Evolutionary conservation across 2,888 invertebrate genomes (phyloP), one percentile per base, ranked within the genome.

Genomic region (Acanthopleura granulata): DNA sequence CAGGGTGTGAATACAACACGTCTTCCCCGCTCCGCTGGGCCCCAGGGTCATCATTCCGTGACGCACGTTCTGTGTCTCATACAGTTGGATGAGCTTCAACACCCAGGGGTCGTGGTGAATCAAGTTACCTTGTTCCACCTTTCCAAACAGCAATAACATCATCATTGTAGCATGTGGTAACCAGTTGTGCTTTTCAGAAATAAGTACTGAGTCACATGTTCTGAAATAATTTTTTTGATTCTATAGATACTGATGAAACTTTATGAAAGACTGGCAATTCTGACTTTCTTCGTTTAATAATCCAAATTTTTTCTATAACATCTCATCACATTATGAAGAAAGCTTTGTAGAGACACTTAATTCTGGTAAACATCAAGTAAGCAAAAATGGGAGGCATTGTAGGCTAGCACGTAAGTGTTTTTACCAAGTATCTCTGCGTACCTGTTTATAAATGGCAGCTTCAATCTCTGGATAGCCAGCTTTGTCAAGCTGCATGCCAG

Each of bases 81-180:
- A 91, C 86, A 95, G 94, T 93, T 96, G 98, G 88, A 98, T 96
- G 74, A 98, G 93, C 91, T 98, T 98, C 71, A 98, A 92, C 49
- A 95, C 93, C 98, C 98, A 98, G 0, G 97, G 95, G n/a, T 96
- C 95, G 92, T 98, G 98, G 89, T 94, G 95, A 76, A 98, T 93
- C 72, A 98, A 91, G 30, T 95, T 95, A 61, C 82, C 83, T 61
- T 89, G 88, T n/a, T 77, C 74, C 12, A 90, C 88, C 89, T 90
- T 40, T n/a, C n/a, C n/a, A n/a, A n/a, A n/a, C 3, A 40, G 40
- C 9, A 40, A 40, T 9, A 40, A 40, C 40, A 40, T 6, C 40
- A 40, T 40, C 40, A 40, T 40, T 40, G 40, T 40, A 40, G 3
- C 9, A 9, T 40, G 40, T 6, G 3, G 40, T 40, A 40, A 40